phyloP scores from a whole-genome alignment of 1,140 invertebrate species.

The Rhagoletis zephyria region DNA sequence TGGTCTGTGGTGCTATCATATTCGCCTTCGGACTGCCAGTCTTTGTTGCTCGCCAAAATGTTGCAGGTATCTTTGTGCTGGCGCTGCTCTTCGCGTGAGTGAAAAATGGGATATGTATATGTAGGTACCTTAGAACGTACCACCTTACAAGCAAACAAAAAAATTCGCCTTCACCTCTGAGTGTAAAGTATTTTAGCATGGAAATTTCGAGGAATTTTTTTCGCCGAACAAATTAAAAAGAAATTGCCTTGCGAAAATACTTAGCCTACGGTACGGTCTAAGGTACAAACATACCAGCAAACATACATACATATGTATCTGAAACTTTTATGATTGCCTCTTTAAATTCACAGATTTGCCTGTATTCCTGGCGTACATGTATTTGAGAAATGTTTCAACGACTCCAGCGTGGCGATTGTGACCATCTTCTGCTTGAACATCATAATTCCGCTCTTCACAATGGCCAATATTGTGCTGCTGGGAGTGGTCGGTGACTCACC shows the following conservation, averaged over 20 bases:
- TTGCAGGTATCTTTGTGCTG: conserved; percentile 77
- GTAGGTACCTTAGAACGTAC: no score
- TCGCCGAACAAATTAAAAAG: no score
- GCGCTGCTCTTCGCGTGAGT: conserved; percentile 76
- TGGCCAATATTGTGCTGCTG: conserved; percentile 77
- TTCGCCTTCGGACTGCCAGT: conserved; percentile 78
- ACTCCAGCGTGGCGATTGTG: conserved; percentile 79
- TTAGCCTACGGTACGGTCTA: no score
- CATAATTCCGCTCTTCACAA: conserved; percentile 77
- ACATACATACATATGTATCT: background rate
- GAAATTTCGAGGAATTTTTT: no score
- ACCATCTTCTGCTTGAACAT: conserved; percentile 79
- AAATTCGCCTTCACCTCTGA: no score
- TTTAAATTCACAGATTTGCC: conserved; percentile 71
- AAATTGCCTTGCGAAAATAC: no score
- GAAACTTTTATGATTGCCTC: background rate
- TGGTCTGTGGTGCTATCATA: conserved; percentile 76
- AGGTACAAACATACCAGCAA: no score
- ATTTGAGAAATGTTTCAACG: conserved; percentile 78
- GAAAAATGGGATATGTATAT: background rate
- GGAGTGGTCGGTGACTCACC: conserved; percentile 78
- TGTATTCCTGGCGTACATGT: conserved; percentile 76
- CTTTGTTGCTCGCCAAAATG: conserved; percentile 78
- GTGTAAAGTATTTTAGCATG: no score
- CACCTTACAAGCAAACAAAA: no score